A percentile compares a stretch with the other conserved stretches of the same genome.
Conservation (phyloP, 2,797 vertebrate genomes). For the Scolopax bukidnonensis region DNA sequence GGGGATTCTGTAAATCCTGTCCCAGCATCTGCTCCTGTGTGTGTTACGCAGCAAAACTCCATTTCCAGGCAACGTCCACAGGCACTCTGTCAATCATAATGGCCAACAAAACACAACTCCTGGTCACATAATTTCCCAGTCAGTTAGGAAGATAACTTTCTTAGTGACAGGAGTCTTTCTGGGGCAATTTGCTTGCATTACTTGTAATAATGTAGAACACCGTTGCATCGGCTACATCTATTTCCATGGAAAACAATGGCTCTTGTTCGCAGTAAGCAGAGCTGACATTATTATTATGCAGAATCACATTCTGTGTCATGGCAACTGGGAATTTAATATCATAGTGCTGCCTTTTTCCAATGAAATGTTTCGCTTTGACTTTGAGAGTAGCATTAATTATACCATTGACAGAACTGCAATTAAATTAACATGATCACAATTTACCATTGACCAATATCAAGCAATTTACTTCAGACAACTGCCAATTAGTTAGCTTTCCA, state of each 20-base stretch:
- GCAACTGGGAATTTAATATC: slow-evolving; percentile 35
- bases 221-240: fast-evolving
- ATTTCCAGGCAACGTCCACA: neutral
- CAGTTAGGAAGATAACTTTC: neutral
- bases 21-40: neutral
- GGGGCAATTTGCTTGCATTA: neutral
- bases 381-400: slow-evolving; percentile 50
- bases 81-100: neutral
- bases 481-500: slow-evolving; percentile 62
- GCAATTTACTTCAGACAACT: slow-evolving; percentile 66
- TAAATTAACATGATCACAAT: slow-evolving; percentile 66
- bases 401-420: slow-evolving; percentile 54
- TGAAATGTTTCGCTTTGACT: slow-evolving; percentile 24
- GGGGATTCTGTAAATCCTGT: neutral
- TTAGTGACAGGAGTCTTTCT: neutral
- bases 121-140: neutral
- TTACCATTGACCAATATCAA: slow-evolving; percentile 64
- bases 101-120: neutral
- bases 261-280: neutral
- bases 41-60: neutral
- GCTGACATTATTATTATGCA: slow-evolving; percentile 7
- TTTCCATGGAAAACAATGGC: neutral
- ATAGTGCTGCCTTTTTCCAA: neutral
- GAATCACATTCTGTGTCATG: slow-evolving; percentile 1
- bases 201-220: neutral